Evolutionary conservation across 2,888 invertebrate species (phyloP).

Genomic region (Orchesella flavescens): DNA sequence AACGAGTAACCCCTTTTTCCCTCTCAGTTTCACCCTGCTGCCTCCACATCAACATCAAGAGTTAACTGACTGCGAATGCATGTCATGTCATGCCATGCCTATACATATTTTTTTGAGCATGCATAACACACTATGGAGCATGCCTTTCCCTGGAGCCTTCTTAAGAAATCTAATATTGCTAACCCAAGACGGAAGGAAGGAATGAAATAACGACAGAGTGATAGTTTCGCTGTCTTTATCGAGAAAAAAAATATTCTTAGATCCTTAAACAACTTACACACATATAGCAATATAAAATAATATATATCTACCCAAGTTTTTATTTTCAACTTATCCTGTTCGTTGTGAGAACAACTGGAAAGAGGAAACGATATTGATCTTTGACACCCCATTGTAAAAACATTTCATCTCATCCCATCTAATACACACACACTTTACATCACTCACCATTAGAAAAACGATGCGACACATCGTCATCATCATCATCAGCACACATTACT

Average conservation of each 20-base stretch:
- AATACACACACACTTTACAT: constrained; percentile 25
- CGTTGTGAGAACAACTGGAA: constrained; percentile 40
- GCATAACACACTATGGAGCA: neutral
- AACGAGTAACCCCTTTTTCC: constrained; percentile 14
- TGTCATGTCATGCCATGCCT: constrained; percentile 36
- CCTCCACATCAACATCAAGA: constrained; percentile 12
- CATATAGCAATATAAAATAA: no score
- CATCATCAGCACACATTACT: constrained; percentile 2
- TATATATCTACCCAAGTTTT: neutral
- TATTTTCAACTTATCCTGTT: constrained; percentile 37
- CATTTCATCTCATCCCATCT: constrained; percentile 64
- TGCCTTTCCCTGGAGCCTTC: constrained; percentile 48
- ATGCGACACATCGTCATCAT: constrained; percentile 7
- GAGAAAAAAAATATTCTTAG: neutral
- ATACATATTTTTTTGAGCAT: neutral
- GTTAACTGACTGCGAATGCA: constrained; percentile 41
- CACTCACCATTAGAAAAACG: constrained; percentile 24
- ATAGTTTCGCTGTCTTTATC: constrained; percentile 8
- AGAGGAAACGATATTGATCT: constrained; percentile 68
- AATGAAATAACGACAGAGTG: constrained; percentile 48
- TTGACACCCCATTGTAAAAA: constrained; percentile 70
- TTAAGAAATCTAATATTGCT: constrained; percentile 61
- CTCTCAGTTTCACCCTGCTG: constrained; percentile 3
- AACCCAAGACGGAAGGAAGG: constrained; percentile 29
- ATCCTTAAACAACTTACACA: no score